Evolutionary conservation across 2,797 vertebrate genomes (phyloP).

Genomic region (Esox lucius): DNA sequence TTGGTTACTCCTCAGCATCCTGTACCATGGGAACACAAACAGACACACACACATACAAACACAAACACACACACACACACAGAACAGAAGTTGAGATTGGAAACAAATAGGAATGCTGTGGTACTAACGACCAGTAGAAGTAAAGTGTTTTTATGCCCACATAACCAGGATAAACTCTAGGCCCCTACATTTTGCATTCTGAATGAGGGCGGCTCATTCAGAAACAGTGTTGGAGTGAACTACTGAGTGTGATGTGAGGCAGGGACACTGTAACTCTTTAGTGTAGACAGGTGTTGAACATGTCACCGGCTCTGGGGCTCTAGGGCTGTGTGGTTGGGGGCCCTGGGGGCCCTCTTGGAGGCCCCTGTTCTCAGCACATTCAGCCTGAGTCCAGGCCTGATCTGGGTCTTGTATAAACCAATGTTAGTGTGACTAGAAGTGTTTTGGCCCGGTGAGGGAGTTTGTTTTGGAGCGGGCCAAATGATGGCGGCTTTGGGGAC

Average conservation of each 20-base stretch:
- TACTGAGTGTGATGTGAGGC: neutral
- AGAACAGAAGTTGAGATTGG: neutral
- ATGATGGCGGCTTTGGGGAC: neutral
- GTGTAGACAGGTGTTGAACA: constrained; percentile 1
- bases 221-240: neutral
- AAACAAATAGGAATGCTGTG: neutral
- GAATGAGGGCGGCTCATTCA: neutral
- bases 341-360: neutral
- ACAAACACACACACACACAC: constrained; percentile 15
- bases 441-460: constrained; percentile 4
- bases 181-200: neutral
- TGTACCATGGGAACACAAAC: constrained; percentile 52
- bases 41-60: constrained; percentile 24
- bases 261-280: neutral
- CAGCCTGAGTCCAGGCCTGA: neutral
- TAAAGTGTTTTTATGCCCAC: neutral
- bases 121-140: neutral
- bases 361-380: neutral
- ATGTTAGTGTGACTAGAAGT: neutral
- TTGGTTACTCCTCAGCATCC: constrained; percentile 96
- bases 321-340: neutral
- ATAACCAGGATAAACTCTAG: neutral
- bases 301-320: neutral
- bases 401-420: neutral
- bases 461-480: constrained; percentile 11